Evolutionary conservation across 2,113 vertebrate species (phyloP), one percentile per base, ranked within the genome.

Genomic region (Anseranas semipalmata): DNA sequence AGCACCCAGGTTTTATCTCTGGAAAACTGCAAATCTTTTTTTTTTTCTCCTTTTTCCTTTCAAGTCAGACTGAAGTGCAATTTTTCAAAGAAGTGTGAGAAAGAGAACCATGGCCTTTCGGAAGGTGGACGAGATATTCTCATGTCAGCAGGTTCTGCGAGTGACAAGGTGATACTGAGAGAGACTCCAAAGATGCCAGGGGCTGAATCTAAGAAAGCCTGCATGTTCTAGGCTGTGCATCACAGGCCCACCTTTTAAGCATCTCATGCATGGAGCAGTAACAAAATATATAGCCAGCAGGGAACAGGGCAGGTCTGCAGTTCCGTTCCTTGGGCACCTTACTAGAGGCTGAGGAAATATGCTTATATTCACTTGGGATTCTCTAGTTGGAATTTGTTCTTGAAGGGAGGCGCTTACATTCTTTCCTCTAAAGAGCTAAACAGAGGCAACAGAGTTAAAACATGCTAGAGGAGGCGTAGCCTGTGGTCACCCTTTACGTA

Each of bases 41-140:
- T 90, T 45, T 90, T 79, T 67, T 74, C 45, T 94, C 33, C 15
- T 86, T 89, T 73, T 46, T 74, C 63, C 58, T 82, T 94, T 95
- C 62, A 89, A 93, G 91, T 89, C 77, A 65, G 21, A 14, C 30
- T 39, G 70, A 93, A 95, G 89, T 74, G 83, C 74, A 89, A 6
- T 93, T 95, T 88, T 91, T 92, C 87, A 91, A 89, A 94, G 63
- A 45, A 50, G 30, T 30, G 43, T 55, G 37, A 85, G 85, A 92
- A 92, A 60, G 62, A 79, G 75, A 95, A 67, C 56, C 35, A 7
- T 0, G 5, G 56, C 56, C 71, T 43, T 85, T 85, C 30, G 50
- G 53, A 35, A 79, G 72, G 74, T 35, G 50, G 78, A 48, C 71
- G 73, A 71, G 90, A 87, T 76, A 76, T 76, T 93, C 48, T 66